phyloP scores from a whole-genome alignment of 2,113 vertebrate genomes.

The Limnothrissa miodon region DNA sequence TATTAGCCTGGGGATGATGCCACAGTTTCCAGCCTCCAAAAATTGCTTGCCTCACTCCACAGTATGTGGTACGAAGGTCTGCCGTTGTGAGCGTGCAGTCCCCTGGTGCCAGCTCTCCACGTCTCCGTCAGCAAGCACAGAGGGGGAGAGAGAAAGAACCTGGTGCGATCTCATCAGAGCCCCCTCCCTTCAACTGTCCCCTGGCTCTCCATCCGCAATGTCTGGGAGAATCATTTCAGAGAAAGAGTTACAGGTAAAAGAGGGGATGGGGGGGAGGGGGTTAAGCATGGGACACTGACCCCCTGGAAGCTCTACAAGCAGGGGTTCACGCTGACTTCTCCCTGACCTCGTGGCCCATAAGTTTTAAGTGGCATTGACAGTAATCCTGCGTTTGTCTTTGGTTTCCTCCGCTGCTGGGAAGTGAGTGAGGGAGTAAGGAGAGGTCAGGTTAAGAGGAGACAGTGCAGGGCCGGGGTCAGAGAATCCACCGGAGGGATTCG shows the following conservation, averaged over 20 bases:
- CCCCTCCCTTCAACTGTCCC: not conserved
- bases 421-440: not conserved
- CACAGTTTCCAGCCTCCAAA: conserved; percentile 36
- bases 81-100: not conserved
- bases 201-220: not conserved
- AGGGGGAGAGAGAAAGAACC: not conserved
- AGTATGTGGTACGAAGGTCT: not conserved
- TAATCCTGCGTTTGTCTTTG: not conserved
- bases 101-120: not conserved
- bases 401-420: not conserved
- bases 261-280: no score
- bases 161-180: not conserved
- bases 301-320: not conserved
- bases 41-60: not conserved
- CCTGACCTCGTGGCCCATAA: not conserved
- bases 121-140: not conserved
- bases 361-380: not conserved
- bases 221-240: not conserved
- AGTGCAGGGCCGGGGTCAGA: not conserved
- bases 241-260: not conserved
- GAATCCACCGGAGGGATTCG: not conserved
- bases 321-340: not conserved
- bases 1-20: conserved; percentile 31
- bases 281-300: not conserved
- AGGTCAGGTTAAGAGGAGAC: conserved; percentile 12